These are phyloP conservation scores for Bombus waltoni DNA, from an alignment of 1,140 invertebrate species.

Conservation along the genomic window DNA sequence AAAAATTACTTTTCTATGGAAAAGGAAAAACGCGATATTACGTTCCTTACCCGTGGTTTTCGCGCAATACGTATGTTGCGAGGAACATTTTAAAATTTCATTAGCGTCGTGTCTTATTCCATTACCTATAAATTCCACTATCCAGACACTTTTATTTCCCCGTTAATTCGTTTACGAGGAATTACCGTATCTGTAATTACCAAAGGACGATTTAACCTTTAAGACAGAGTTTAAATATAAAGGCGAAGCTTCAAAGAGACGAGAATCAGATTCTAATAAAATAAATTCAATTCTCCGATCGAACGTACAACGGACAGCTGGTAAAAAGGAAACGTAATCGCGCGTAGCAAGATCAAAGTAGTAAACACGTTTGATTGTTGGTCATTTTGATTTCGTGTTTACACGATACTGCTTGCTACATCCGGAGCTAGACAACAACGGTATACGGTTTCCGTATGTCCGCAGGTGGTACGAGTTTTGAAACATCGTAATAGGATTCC, in stretches of 20 bases:
- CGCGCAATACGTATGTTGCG: no score
- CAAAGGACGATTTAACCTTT: no score
- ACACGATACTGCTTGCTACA: slow-evolving; percentile 33
- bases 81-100: no score
- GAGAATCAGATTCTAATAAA: not conserved
- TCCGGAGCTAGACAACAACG: slow-evolving; percentile 33
- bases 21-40: no score
- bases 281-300: not conserved
- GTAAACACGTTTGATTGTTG: slow-evolving; percentile 15
- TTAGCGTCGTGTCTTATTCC: no score
- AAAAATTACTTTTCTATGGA: no score
- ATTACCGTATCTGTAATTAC: no score
- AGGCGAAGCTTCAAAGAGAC: not conserved
- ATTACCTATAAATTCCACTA: no score
- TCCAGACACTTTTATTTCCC: no score
- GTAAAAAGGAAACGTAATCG: not conserved
- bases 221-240: not conserved
- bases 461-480: slow-evolving; percentile 57
- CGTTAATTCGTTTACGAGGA: no score
- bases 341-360: slow-evolving; percentile 19
- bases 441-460: slow-evolving; percentile 54
- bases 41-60: no score
- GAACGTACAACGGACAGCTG: not conserved
- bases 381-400: slow-evolving; percentile 55
- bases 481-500: slow-evolving; percentile 67